Evolutionary conservation across 2,797 vertebrate genomes (phyloP), one percentile per base, ranked within the genome.

Genomic region (Botia kubotai): DNA sequence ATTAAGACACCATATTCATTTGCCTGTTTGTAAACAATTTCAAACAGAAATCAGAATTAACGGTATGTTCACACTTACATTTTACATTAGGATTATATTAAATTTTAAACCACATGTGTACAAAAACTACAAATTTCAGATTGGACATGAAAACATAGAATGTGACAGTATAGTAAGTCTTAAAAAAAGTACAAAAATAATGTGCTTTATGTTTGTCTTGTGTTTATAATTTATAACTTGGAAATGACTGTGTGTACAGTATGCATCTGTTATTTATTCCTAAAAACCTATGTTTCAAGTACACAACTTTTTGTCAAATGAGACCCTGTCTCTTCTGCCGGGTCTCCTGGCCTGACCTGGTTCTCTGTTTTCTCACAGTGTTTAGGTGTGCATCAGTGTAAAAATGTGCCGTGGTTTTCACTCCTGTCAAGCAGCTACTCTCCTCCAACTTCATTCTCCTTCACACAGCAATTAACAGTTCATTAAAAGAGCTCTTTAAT

Each of bases 401-500:
- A 21, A 76, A 75, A 60, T 29, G 16, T 23, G 12, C 50, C 60
- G 52, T 52, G 39, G 60, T 58, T 21, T 80, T 66, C 43, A 7
- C 53, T 77, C 43, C 82, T 78, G 82, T 87, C 80, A 78, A 72
- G 75, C 68, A 79, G 72, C 73, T 80, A 50, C 26, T 77, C 75
- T 73, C 74, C 74, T 77, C 72, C 81, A 84, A 74, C 81, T 84
- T 81, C 70, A 67, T 78, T 69, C 74, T 79, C 87, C 81, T 81
- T 87, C 75, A 60, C 33, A 33, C 81, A 86, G 85, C 85, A 89
- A 88, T 88, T 88, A 89, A 87, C 87, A 87, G 84, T 88, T 88
- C 80, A 89, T 88, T 89, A 87, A 82, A 83, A 83, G 78, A 84
- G 75, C 86, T 86, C 86, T 87, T 89, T 87, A 85, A 87, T 87